Evolutionary conservation across 2,888 invertebrate species (phyloP).

Genomic region (Uloborus plumipes): DNA sequence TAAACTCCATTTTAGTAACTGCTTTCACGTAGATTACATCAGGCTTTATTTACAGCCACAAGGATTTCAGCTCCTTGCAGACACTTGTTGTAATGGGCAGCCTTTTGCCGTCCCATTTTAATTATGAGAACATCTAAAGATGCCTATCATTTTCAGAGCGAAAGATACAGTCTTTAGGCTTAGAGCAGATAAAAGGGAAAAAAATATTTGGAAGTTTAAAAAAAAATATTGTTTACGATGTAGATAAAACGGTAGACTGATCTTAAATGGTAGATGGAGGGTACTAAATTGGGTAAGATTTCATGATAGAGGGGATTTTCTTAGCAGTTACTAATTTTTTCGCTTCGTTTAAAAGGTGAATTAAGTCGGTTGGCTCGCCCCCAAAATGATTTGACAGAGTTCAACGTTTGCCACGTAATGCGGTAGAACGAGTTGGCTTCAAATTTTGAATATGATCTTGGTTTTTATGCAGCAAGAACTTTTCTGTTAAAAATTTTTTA

Average conservation of each 20-base stretch:
- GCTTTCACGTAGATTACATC: no score
- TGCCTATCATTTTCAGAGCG: not conserved
- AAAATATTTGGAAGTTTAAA: not conserved
- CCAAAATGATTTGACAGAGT: no score
- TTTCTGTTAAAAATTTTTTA: no score
- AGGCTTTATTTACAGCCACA: not conserved
- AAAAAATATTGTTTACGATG: slow-evolving; percentile 1
- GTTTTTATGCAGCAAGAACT: no score
- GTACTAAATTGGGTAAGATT: slow-evolving; percentile 18
- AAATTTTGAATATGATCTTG: no score
- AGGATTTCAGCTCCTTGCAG: not conserved
- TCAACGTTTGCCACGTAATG: no score
- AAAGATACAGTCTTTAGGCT: no score
- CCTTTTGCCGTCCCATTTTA: slow-evolving; percentile 10
- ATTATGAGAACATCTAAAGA: slow-evolving; percentile 2
- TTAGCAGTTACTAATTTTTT: slow-evolving; percentile 23
- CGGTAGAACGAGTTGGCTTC: no score
- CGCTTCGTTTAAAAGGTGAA: not conserved
- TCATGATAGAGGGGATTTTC: slow-evolving; percentile 1
- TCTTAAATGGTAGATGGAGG: slow-evolving; percentile 19
- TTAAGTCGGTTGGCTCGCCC: no score
- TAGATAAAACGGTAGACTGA: slow-evolving; percentile 4
- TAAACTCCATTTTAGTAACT: no score
- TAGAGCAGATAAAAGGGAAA: not conserved
- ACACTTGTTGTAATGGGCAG: slow-evolving; percentile 10